Percentiles rank a stretch among this genome's conserved stretches.
phyloP scores from a whole-genome alignment of 2,113 vertebrate genomes.

The Aepyceros melampus region DNA sequence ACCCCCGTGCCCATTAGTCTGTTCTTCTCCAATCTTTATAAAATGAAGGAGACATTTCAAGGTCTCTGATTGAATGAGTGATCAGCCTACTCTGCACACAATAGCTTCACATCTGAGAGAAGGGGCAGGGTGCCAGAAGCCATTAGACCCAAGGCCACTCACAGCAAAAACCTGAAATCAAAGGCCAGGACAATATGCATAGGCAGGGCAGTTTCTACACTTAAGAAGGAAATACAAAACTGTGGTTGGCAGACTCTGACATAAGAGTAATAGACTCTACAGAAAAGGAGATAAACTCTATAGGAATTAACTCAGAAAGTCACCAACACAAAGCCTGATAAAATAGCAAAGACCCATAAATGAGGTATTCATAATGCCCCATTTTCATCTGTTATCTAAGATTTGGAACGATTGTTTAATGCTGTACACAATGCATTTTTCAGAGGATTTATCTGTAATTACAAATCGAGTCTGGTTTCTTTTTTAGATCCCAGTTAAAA shows the following conservation, averaged over 20 bases:
- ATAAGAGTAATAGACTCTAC: neutral
- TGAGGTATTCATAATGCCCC: neutral
- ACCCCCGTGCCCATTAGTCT: neutral
- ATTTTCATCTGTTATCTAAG: neutral
- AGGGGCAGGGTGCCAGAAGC: neutral
- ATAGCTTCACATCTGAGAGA: neutral
- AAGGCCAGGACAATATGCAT: neutral
- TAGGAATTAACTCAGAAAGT: conserved; percentile 14
- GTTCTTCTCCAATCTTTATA: neutral
- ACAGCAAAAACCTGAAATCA: neutral
- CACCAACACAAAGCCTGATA: neutral
- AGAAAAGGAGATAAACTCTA: neutral
- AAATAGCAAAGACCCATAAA: neutral
- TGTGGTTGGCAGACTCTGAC: neutral
- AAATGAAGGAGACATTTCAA: conserved; percentile 15
- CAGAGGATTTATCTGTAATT: neutral
- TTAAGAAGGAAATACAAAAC: neutral
- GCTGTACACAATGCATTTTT: neutral
- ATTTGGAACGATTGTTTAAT: neutral
- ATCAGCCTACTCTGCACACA: neutral
- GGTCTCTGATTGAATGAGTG: neutral
- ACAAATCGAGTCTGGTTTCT: conserved; percentile 1
- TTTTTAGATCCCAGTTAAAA: conserved; percentile 15
- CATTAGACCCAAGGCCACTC: neutral
- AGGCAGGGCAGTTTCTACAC: neutral